phyloP scores from a whole-genome alignment of 1,140 invertebrate species.

The Galleria mellonella region DNA sequence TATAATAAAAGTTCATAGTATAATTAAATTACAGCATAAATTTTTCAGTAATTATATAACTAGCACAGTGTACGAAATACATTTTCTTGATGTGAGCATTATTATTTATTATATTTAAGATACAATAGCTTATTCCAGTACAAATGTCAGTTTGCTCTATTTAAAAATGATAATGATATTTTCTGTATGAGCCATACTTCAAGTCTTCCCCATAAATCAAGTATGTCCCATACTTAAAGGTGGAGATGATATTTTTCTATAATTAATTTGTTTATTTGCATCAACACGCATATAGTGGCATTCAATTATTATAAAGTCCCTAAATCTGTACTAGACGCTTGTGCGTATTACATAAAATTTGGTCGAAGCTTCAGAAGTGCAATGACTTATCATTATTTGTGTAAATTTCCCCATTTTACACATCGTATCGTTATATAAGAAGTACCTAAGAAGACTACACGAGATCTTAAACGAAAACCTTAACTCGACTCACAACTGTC shows the following conservation, averaged over 20 bases:
- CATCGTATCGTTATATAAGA: conserved; percentile 28
- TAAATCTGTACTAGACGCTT: conserved; percentile 23
- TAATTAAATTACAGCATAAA: conserved; percentile 66
- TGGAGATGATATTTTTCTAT: conserved; percentile 26
- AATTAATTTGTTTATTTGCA: conserved; percentile 20
- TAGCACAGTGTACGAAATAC: conserved; percentile 69
- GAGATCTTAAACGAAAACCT: conserved; percentile 27
- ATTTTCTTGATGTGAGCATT: conserved; percentile 64
- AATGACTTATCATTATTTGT: conserved; percentile 48
- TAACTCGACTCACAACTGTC: conserved; percentile 58
- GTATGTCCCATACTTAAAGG: conserved; percentile 34
- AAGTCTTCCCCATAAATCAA: conserved; percentile 66
- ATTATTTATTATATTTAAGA: conserved; percentile 36
- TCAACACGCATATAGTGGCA: conserved; percentile 19
- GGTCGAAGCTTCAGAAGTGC: conserved; percentile 60
- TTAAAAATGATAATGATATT: conserved; percentile 29
- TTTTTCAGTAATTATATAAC: conserved; percentile 55
- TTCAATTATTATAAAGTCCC: conserved; percentile 23
- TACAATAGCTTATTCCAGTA: conserved; percentile 47
- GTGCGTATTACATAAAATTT: conserved; percentile 48
- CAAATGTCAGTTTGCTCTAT: conserved; percentile 34
- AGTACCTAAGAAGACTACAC: conserved; percentile 27
- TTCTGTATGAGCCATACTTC: conserved; percentile 34
- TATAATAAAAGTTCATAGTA: conserved; percentile 67
- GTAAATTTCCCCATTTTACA: conserved; percentile 72